These are phyloP conservation scores for Anthopleura sola DNA, from an alignment of 64 coral and sea anemone genomes.

Conservation along the genomic window DNA sequence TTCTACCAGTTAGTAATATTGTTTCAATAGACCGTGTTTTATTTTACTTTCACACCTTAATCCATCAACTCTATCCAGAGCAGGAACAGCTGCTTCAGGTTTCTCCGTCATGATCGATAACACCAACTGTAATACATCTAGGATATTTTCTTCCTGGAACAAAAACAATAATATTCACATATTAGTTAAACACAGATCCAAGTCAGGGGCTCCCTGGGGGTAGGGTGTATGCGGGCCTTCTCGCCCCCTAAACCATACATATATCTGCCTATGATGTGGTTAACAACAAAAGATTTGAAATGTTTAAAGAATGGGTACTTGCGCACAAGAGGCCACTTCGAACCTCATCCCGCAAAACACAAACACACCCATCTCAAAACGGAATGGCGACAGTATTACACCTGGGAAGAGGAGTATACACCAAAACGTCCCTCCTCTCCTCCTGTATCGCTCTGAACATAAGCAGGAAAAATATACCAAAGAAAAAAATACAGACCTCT, in stretches of 20 bases:
- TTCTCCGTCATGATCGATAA: constrained; percentile 93
- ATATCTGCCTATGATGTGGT: too few species aligned
- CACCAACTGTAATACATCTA: constrained; percentile 89
- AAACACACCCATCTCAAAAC: too few species aligned
- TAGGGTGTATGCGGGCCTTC: too few species aligned
- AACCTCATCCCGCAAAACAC: too few species aligned
- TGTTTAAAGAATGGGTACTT: too few species aligned
- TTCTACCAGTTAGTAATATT: too few species aligned
- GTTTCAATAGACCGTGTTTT: not conserved
- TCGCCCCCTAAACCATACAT: too few species aligned
- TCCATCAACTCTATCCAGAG: constrained; percentile 89
- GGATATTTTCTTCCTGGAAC: constrained; percentile 84
- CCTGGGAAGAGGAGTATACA: too few species aligned
- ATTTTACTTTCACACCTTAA: constrained; percentile 41
- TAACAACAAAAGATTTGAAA: too few species aligned
- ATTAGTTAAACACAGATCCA: not conserved
- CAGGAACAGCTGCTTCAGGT: constrained; percentile 69
- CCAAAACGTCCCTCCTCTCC: not conserved
- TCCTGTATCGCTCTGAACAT: not conserved
- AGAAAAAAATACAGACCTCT: constrained; percentile 48
- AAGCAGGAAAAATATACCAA: not conserved
- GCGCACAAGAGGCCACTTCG: too few species aligned
- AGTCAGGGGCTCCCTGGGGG: not conserved
- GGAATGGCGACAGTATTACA: too few species aligned
- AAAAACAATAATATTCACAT: not conserved